A percentile compares a stretch with the other conserved stretches of the same genome.
Evolutionary conservation across 2,797 vertebrate species (phyloP).

Genomic region (Rhabdophis nuchalis): DNA sequence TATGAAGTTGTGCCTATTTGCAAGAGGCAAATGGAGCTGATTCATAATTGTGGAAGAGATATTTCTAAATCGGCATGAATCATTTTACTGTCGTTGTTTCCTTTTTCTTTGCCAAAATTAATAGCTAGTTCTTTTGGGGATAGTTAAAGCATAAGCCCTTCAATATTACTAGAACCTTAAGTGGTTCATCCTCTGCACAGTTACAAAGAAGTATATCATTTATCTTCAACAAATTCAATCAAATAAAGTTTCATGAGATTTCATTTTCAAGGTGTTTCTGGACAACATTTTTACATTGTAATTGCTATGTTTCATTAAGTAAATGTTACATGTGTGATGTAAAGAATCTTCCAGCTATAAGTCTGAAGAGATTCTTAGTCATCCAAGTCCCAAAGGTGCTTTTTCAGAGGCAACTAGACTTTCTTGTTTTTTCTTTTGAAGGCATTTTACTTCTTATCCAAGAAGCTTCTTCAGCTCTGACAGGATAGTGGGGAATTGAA

Average conservation of each 20-base stretch:
- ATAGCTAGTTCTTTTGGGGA: not conserved
- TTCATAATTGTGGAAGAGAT: not conserved
- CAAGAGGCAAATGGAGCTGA: not conserved
- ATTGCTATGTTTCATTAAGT: not conserved
- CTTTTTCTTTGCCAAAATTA: constrained; percentile 3
- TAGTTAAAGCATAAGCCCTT: not conserved
- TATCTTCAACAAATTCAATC: not conserved
- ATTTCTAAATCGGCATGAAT: not conserved
- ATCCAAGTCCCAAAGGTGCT: too few relatives aligned
- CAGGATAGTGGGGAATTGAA: too few relatives aligned
- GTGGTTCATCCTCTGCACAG: not conserved
- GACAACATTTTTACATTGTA: not conserved
- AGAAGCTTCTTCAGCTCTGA: too few relatives aligned
- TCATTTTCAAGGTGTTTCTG: not conserved
- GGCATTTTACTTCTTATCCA: too few relatives aligned
- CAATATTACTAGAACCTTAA: not conserved
- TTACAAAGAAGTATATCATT: not conserved
- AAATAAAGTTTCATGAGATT: not conserved
- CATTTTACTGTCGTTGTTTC: not conserved
- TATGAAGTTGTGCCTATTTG: not conserved
- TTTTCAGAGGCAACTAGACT: too few relatives aligned
- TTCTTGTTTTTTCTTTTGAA: too few relatives aligned
- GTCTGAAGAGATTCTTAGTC: too few relatives aligned
- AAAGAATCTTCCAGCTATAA: not conserved
- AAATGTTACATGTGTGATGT: not conserved